Conservation (phyloP, 2,888 invertebrate species). For the Cistogaster globosa region DNA sequence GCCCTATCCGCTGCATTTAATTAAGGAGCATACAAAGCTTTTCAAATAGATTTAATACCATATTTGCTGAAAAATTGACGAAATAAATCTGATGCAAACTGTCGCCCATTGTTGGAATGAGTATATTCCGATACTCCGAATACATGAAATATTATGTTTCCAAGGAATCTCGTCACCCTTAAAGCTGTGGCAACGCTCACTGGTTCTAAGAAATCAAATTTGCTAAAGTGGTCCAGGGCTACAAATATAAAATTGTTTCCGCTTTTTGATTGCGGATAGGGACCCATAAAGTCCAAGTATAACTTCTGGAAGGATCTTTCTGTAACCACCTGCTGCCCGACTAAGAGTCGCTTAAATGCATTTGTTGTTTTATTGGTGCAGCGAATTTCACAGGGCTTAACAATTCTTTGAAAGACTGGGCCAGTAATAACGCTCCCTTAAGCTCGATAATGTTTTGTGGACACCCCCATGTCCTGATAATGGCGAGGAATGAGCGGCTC, state of each 20-base stretch:
- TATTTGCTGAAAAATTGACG: background rate
- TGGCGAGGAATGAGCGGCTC: background rate
- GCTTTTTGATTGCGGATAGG: background rate
- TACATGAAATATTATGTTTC: background rate
- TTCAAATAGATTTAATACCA: background rate
- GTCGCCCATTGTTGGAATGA: slow-evolving; percentile 7
- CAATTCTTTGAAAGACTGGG: background rate
- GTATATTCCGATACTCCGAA: slow-evolving; percentile 25
- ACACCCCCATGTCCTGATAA: background rate
- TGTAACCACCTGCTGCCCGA: background rate
- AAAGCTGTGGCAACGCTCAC: background rate
- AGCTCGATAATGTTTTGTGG: background rate
- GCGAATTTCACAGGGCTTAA: background rate
- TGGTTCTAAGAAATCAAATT: slow-evolving; percentile 13
- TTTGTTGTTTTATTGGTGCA: background rate
- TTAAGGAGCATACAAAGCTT: background rate
- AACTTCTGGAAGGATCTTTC: background rate
- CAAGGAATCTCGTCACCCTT: background rate
- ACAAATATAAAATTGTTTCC: slow-evolving; percentile 12
- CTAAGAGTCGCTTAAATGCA: background rate
- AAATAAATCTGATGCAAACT: background rate
- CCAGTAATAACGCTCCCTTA: background rate
- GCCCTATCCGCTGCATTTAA: background rate
- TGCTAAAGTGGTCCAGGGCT: slow-evolving; percentile 23
- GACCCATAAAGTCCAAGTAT: slow-evolving; percentile 8